These are phyloP conservation scores for Typhlichthys eigenmanni DNA, from an alignment of 2,797 vertebrate genomes.

Conservation along the genomic window DNA sequence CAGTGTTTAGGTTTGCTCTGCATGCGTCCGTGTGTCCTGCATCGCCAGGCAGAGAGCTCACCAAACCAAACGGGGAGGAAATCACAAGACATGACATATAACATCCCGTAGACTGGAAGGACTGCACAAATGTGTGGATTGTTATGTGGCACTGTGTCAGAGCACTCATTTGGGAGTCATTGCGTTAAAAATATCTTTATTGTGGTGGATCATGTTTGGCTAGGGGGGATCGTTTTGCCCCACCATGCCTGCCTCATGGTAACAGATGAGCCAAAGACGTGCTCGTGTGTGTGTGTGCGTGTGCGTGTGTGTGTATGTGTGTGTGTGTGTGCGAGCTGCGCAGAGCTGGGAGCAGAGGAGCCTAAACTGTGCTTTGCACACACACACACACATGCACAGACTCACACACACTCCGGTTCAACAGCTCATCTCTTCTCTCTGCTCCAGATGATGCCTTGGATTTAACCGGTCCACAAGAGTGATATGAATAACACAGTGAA, in stretches of 20 bases:
- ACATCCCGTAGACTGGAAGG: slow-evolving; percentile 20
- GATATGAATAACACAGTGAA: slow-evolving; percentile 81
- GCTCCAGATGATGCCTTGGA: slow-evolving; percentile 80
- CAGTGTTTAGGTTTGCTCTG: slow-evolving; percentile 47
- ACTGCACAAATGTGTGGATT: slow-evolving; percentile 33
- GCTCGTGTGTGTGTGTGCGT: slow-evolving; percentile 21
- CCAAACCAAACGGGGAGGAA: slow-evolving; percentile 12
- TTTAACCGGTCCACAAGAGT: slow-evolving; percentile 74
- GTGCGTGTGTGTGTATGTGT: slow-evolving; percentile 17
- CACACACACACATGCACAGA: not conserved
- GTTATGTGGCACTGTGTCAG: slow-evolving; percentile 40
- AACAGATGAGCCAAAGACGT: slow-evolving; percentile 65
- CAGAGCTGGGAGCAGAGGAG: slow-evolving; percentile 62
- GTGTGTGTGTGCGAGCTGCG: slow-evolving; percentile 26
- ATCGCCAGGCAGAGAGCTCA: slow-evolving; percentile 6
- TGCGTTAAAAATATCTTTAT: slow-evolving; percentile 82
- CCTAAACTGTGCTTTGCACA: slow-evolving; percentile 53
- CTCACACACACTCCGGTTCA: slow-evolving; percentile 38
- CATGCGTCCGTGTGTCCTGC: slow-evolving; percentile 13
- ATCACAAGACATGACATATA: slow-evolving; percentile 3
- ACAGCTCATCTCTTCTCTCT: slow-evolving; percentile 56
- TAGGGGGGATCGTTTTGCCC: slow-evolving; percentile 79
- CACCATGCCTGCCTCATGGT: slow-evolving; percentile 72
- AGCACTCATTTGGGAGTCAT: slow-evolving; percentile 63
- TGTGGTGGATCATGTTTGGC: slow-evolving; percentile 80